Evolutionary conservation across 30 jellyfish, hydroid and myxozoan species (phyloP), one percentile per base, ranked within the genome.

Genomic region (Chrysaora quinquecirrha): DNA sequence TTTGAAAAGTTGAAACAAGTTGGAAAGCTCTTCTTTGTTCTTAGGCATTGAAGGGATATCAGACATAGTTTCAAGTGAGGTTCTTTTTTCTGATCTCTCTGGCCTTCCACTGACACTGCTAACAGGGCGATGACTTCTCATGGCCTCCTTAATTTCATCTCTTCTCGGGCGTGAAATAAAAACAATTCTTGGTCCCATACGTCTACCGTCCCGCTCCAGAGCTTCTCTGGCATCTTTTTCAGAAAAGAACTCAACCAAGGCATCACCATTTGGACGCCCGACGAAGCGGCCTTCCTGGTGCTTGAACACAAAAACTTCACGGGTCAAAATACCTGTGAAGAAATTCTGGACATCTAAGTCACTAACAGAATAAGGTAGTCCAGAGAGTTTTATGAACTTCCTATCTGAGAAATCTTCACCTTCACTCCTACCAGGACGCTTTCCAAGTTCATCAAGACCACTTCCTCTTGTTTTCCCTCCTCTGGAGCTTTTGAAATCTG

Each of bases 221-320:
- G 97, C 99, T 43, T 75, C 89, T 52, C 95, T 79, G 3, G 95
- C 97, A 87, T 87, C 97, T 73, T 79, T 79, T 32, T 88, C 97
- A 0, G 90, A 67, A 81, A 87, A 87, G 78, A 94, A 94, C 87
- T 94, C 97, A 18, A 94, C 65, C 18, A 94, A 50, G 0, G 99
- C 99, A 49, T 80, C 88, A 19, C 99, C 99, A 30, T 82, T 85
- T 30, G 97, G 95, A 61, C 95, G 75, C 12, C 99, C 99, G 19
- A 72, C 91, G 67, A 78, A 87, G 75, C 86, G 79, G 30, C 99
- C 99, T 38, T 82, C 47, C 43, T 64, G 78, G 60, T 87, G 88
- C 50, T 89, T 80, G 66, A 88, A 64, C 1, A 88, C 38, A 48
- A 38, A 84, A 49, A 94, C 81, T 27, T 83, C 90, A 49, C 97